Base-by-base conservation (phyloP, 1,140 invertebrate species). In the Drosophila fuyamai region DNA sequence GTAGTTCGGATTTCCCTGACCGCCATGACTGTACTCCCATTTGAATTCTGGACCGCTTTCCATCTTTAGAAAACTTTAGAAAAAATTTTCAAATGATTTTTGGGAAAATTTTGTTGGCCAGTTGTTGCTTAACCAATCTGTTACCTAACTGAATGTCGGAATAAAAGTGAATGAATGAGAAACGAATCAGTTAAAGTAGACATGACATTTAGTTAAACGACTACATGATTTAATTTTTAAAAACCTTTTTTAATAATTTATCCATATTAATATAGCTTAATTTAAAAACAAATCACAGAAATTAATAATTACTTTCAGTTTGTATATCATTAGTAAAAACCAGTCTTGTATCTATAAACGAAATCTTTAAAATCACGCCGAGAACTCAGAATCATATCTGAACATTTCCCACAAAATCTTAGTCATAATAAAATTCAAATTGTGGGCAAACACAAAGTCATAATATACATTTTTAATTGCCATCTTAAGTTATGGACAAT, bases 31-130 rank as follows among this genome's bases (percentile, higher is more conserved):
- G 36, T 71, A 78, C 3, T 79, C 75, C 75, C 75, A 78, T n/a
- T 13, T 14, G 14, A 86, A 86, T 40, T 86, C 83, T 0, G 84
- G 18, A 59, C 60, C 58, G 35, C 66, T 63, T 4, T 77, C 58
- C 81, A 86, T 85, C 6, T 32, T 44, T 14, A 73, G 35, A 48
- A 27, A 36, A 63, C 38, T 43, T 44, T 36, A 38, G 9, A 8
- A 41, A 41, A 46, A 57, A 70, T 66, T 65, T 62, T 59, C 38
- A 27, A 57, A 58, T 27, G 36, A 9, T 60, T 61, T 66, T 72
- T 38, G 13, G 13, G 16, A 56, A 23, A 57, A 75, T 67, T 65
- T 63, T 54, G 41, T 59, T 43, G 16, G 38, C 57, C 27, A 36
- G 40, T 76, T 56, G 50, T 63, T 47, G 51, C 43, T n/a, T 14